Conservation (phyloP, 2,113 vertebrate genomes). For the Brevimyrus niger region DNA sequence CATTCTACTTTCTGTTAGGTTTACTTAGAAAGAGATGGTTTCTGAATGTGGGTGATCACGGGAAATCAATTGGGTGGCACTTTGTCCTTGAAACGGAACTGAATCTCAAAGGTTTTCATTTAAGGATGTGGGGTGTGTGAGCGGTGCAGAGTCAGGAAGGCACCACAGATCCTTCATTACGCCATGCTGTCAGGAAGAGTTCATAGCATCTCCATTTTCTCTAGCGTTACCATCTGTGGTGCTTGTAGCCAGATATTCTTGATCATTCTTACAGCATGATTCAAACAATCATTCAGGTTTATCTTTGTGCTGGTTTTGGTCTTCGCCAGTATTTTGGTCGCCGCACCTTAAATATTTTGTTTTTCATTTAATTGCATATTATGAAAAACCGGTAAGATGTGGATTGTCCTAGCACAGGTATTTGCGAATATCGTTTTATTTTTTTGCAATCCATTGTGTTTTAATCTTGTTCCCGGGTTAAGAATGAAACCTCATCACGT, state of each 20-base stretch:
- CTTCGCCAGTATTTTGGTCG: background rate
- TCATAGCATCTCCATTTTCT: background rate
- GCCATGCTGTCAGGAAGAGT: background rate
- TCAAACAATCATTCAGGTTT: background rate
- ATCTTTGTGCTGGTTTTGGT: background rate
- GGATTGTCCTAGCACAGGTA: background rate
- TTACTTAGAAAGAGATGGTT: background rate
- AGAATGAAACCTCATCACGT: background rate
- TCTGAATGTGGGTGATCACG: background rate
- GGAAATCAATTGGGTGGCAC: background rate
- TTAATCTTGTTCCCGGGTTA: background rate
- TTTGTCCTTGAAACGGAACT: background rate
- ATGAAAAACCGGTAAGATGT: background rate
- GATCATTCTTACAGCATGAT: background rate
- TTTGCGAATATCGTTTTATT: background rate
- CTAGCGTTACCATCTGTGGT: background rate
- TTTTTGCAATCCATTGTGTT: background rate
- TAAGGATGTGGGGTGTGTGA: background rate
- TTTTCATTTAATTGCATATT: background rate
- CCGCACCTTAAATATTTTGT: background rate
- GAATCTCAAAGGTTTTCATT: background rate
- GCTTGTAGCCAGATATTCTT: background rate
- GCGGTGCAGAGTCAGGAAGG: background rate
- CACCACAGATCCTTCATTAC: background rate
- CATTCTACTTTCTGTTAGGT: background rate